phyloP scores from a whole-genome alignment of 2,797 vertebrate genomes.

The Hippopotamyrus pictus region DNA sequence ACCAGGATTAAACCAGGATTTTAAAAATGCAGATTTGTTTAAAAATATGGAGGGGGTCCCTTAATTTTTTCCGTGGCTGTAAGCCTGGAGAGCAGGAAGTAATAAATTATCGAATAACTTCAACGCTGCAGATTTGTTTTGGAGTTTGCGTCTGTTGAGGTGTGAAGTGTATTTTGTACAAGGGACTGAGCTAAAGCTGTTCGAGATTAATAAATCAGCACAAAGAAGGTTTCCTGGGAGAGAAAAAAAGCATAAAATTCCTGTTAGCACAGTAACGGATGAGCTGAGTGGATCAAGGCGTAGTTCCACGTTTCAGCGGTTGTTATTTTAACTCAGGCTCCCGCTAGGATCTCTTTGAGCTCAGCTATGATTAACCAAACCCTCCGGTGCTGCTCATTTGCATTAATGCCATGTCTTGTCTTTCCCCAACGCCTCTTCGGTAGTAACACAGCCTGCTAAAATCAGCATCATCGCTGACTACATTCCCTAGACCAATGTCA shows the following conservation, averaged over 20 bases:
- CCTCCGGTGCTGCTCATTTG: slow-evolving; percentile 1
- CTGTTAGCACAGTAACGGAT: background rate
- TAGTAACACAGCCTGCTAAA: background rate
- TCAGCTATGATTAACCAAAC: background rate
- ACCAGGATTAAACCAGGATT: background rate
- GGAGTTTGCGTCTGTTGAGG: background rate
- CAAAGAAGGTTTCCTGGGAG: background rate
- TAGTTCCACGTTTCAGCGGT: background rate
- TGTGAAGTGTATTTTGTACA: background rate
- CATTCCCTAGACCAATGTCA: background rate
- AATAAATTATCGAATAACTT: background rate
- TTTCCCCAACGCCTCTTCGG: background rate
- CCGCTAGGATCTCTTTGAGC: background rate
- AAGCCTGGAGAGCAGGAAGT: background rate
- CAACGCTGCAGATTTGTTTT: background rate
- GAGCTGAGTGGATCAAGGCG: background rate
- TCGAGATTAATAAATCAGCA: background rate
- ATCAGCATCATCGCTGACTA: background rate
- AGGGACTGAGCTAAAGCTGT: background rate
- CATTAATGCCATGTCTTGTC: background rate
- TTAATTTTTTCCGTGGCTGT: background rate
- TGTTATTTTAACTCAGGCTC: background rate
- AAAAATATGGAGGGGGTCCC: background rate
- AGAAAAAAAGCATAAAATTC: background rate
- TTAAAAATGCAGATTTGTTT: background rate